Evolutionary conservation across 2,113 vertebrate genomes (phyloP), one percentile per base, ranked within the genome.

Genomic region (Neodon shergylaensis): DNA sequence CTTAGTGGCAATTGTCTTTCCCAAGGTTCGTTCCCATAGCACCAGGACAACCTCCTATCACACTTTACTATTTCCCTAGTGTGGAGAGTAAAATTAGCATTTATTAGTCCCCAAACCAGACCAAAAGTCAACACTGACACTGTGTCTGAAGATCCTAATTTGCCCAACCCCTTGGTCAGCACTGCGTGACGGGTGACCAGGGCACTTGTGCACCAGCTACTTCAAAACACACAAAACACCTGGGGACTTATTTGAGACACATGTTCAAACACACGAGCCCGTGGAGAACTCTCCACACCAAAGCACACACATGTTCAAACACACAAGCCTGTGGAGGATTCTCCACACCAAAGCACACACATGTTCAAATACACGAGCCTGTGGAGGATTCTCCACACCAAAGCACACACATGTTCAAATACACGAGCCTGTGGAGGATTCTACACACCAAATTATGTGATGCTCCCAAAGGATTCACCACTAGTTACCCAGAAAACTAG

Each of bases 11-110:
- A 86, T 31, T 47, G 31, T 39, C 63, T 13, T 86, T 24, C 63
- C 5, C 61, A 66, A 68, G 31, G 22, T 36, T 63, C 14, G 11
- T 49, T 26, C 33, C 81, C 83, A 58, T 36, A 91, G 58, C 8
- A 77, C 36, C 26, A 63, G 14, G 24, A 76, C 84, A 90, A 73
- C 33, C 19, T 78, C 24, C 73, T 49, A 33, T 24, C 0, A 83
- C 21, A 83, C 19, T 68, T 73, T 54, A 95, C 68, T 74, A 91
- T 73, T 68, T 16, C 31, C 44, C 76, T 85, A 24, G 6, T 26
- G 31, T 92, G 92, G 36, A 91, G 49, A 96, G 92, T 52, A n/a
- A 92, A 92, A 79, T 79, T 83, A 76, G 11, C 3, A 61, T 88
- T 63, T 52, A 17, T 33, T 26, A 88, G 5, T 12, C 2, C 22